Evolutionary conservation across 2,797 vertebrate genomes (phyloP), one percentile per base, ranked within the genome.

Genomic region (Lycodopsis pacificus): DNA sequence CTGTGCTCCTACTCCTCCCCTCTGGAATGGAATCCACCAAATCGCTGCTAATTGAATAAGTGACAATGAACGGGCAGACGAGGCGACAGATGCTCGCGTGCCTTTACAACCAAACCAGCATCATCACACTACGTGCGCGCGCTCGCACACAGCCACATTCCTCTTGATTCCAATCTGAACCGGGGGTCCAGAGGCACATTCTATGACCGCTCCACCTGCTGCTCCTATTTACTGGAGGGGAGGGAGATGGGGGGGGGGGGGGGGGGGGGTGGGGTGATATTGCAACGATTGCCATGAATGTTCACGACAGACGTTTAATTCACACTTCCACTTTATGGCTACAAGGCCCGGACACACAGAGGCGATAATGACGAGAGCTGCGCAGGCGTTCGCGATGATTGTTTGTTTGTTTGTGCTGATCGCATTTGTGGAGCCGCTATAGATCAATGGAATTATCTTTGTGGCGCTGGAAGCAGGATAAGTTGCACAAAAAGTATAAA

Each of bases 11-110:
- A 2, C 86, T 69, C 90, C 86, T 76, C 89, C 87, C 88, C 85
- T 79, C 80, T 71, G 85, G 86, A 92, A 80, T 64, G 81, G 86
- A 87, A 90, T 84, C 90, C 85, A 83, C 88, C 88, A 91, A 83
- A 92, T 90, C 86, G 83, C 95, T 93, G 94, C 96, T 97, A 96
- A 99, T 98, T 97, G 97, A 98, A 96, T 96, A 93, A 94, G 95
- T 96, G 96, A 94, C 96, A 98, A 98, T 97, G 95, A 86, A n/a
- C 64, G 94, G 94, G 91, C 94, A 86, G 93, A 96, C 92, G 93
- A 96, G 95, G 95, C 95, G 93, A 96, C 98, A 98, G 98, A 98
- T 99, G 97, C 97, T 98, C 97, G 95, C 95, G 95, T 98, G 97
- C 97, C 97, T 98, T 97, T 97, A 97, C 97, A 97, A 97, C 96